Evolutionary conservation across 2,797 vertebrate species (phyloP).

Genomic region (Pseudomugil tenellus): DNA sequence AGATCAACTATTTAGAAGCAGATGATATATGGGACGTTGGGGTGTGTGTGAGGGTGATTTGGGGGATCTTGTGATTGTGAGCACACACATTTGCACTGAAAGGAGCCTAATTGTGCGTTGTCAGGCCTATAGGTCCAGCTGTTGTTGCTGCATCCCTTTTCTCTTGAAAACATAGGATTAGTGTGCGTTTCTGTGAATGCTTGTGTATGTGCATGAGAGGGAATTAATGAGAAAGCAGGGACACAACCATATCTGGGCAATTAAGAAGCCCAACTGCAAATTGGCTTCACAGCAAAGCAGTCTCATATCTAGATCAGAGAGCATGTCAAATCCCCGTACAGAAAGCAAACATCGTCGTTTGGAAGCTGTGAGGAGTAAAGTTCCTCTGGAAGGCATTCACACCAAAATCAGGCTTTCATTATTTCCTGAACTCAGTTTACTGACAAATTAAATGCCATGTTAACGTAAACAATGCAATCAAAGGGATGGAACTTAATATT

Average conservation of each 20-base stretch:
- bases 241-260: slow-evolving; percentile 3
- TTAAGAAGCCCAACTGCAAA: slow-evolving; percentile 15
- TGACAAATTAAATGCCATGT: not conserved
- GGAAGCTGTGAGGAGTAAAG: not conserved
- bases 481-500: slow-evolving; percentile 14
- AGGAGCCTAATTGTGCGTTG: slow-evolving; percentile 44
- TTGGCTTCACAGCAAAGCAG: not conserved
- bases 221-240: slow-evolving; percentile 1
- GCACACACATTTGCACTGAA: slow-evolving; percentile 4
- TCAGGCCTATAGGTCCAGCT: slow-evolving; percentile 45
- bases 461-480: not conserved
- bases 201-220: not conserved
- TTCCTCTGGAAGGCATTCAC: slow-evolving; percentile 6
- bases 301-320: not conserved
- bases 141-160: slow-evolving; percentile 9
- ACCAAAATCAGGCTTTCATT: not conserved
- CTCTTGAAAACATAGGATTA: not conserved
- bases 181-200: not conserved
- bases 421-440: not conserved
- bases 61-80: no score
- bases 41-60: not conserved
- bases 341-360: slow-evolving; percentile 6
- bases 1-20: slow-evolving; percentile 14
- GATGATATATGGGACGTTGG: slow-evolving; percentile 8
- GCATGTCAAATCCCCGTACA: not conserved